Base-by-base conservation (phyloP, 2,888 invertebrate genomes). In the Hoplodrina blanda region DNA sequence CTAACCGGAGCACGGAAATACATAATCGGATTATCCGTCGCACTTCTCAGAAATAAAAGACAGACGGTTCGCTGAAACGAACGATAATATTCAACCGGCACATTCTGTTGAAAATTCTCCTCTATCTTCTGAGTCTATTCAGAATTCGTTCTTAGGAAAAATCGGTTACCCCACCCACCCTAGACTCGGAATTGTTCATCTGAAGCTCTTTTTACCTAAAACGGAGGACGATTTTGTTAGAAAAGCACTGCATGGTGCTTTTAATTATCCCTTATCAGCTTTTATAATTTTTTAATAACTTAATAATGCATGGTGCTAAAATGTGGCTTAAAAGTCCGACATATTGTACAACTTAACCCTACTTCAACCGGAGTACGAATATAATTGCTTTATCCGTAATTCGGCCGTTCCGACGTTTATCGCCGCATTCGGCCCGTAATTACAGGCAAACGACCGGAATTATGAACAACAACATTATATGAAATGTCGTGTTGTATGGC, bases 351-450 rank as follows among this genome's bases (percentile, higher is more conserved):
- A 52, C 49, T 62, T 70, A 74, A 63, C 62, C 61, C 50, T 33
- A n/a, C 53, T 37, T 53, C 72, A 44, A 52, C 73, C 56, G 65
- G 66, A 57, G 62, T 57, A 33, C 53, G 54, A 3, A 56, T 69
- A 62, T 80, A 77, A 81, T 82, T 82, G 77, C 61, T 70, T 82
- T 73, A 82, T 73, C 69, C 63, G 68, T 41, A 69, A 62, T 68
- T 68, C 56, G 56, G 44, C 66, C 67, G 54, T 66, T 69, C 70
- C 55, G n/a, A 60, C 80, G 57, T 76, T 82, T 72, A 82, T 71
- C 17, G 68, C 62, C 65, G 61, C 62, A 71, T 59, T 53, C 49
- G 57, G 76, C 25, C 41, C 57, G 71, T 68, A 70, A 78, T 80
- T 80, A 70, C 64, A 57, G 25, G 49, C 60, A 74, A 75, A 71